phyloP scores from a whole-genome alignment of 2,888 invertebrate species.

The Chironomus riparius region DNA sequence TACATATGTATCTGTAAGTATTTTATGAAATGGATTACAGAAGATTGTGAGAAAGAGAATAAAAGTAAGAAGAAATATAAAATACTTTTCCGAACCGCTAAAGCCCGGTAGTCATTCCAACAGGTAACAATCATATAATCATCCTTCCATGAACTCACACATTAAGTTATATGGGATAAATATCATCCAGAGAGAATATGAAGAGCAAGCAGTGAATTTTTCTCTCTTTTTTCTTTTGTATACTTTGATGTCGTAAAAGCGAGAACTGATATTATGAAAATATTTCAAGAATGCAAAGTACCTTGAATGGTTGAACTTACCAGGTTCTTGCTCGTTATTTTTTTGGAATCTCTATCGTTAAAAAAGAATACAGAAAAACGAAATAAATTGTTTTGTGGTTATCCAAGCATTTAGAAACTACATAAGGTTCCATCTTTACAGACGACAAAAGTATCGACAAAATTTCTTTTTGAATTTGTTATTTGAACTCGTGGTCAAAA shows the following conservation, averaged over 20 bases:
- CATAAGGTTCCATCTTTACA: no score
- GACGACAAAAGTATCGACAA: no score
- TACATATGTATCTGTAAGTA: not conserved
- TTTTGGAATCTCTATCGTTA: no score
- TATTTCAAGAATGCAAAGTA: not conserved
- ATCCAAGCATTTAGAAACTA: no score
- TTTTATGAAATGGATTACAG: not conserved
- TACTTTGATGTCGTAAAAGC: not conserved
- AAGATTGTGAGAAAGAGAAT: not conserved
- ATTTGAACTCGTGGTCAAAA: no score
- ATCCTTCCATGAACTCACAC: conserved; percentile 9
- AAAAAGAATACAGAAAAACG: no score
- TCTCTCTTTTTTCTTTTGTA: not conserved
- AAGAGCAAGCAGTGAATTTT: not conserved
- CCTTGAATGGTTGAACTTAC: no score
- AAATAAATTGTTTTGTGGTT: no score
- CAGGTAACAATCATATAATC: not conserved
- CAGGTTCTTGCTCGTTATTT: no score
- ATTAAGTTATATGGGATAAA: not conserved
- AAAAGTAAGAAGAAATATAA: not conserved
- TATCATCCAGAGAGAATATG: not conserved
- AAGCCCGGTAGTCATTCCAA: conserved; percentile 17
- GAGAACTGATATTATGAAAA: not conserved
- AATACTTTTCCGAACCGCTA: not conserved
- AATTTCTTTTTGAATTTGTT: no score